These are phyloP conservation scores for Coelinius sp. DNA, from an alignment of 2,888 invertebrate species.

Conservation along the genomic window DNA sequence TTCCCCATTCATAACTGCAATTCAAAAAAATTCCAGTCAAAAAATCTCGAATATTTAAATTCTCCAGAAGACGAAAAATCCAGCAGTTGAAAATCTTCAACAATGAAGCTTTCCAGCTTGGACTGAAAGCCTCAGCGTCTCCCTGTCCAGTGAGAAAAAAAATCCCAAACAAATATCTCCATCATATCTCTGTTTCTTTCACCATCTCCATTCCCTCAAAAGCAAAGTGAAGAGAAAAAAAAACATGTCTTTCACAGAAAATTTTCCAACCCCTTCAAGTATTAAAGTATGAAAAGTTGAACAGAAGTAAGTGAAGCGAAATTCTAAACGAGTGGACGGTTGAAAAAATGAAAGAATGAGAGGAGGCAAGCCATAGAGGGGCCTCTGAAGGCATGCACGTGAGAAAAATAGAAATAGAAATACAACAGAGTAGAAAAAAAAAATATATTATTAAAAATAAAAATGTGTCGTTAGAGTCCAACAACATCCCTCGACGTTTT, in stretches of 20 bases:
- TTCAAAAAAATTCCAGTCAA: not conserved
- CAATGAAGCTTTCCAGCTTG: not conserved
- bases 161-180: not conserved
- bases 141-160: not conserved
- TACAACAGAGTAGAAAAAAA: not conserved
- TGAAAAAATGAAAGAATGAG: not conserved
- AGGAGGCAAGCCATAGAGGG: not conserved
- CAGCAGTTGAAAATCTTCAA: not conserved
- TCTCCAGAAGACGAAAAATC: not conserved
- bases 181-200: not conserved
- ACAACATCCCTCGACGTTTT: not conserved
- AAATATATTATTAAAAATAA: conserved; percentile 12
- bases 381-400: not conserved
- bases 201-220: not conserved
- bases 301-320: not conserved
- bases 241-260: conserved; percentile 19
- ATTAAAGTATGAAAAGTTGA: conserved; percentile 1
- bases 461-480: not conserved
- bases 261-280: not conserved
- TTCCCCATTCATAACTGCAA: not conserved
- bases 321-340: not conserved
- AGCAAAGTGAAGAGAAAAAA: not conserved
- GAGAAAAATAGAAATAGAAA: not conserved
- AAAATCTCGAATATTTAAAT: not conserved
- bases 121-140: not conserved